Evolutionary conservation across 1,140 invertebrate species (phyloP), one percentile per base, ranked within the genome.

Genomic region (Pseudomyrmex cubaensis): DNA sequence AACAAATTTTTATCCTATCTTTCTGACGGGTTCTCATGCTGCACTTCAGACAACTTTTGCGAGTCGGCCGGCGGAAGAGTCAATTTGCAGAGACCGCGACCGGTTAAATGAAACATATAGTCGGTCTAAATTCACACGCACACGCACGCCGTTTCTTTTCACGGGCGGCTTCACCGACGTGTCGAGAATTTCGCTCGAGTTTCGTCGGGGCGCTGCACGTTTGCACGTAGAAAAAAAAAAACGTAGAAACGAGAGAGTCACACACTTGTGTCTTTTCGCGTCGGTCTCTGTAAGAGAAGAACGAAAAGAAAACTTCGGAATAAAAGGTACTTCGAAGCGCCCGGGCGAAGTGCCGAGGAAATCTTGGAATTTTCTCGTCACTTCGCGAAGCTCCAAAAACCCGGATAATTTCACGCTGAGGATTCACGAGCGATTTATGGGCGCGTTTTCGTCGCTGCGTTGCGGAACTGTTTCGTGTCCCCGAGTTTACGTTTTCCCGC

Each of bases 401-500:
- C 76, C 66, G 57, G 83, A 78, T 85, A 76, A 76, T 85, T 62
- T 87, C 77, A 82, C 67, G 59, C 61, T 72, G 83, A 69, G 72
- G 73, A 74, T 35, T 35, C 83, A 80, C 75, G 85, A 82, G 84
- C 76, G 86, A 88, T 88, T 88, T 88, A 88, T 78, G 77, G 35
- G 7, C 56, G 54, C 64, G 59, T 63, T 88, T 66, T 56, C 73
- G 59, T 64, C 48, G 50, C 56, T 82, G 35, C 35, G 25, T 78
- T 83, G 63, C 67, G 61, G 52, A 75, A 78, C 59, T 73, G 72
- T 66, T 86, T 44, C 50, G 35, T 35, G 5, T 25, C 52, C 54
- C 15, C 9, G 20, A 52, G 66, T 15, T 50, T 64, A 69, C 12
- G 59, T 75, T 83, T 66, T 69, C 44, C 8, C 46, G 59, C 44